Evolutionary conservation across 1,140 invertebrate genomes (phyloP).

Genomic region (Papilio helenus): DNA sequence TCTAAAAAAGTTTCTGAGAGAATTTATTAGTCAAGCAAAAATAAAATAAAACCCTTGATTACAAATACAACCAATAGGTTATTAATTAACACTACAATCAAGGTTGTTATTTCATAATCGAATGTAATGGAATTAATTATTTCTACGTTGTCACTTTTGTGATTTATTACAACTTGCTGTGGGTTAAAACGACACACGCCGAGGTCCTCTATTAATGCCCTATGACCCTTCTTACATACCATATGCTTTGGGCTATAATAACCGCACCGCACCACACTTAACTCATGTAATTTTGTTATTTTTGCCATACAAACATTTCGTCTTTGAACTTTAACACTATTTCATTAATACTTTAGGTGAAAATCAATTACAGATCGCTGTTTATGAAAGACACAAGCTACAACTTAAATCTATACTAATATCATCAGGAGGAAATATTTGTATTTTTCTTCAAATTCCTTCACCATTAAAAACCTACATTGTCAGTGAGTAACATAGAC

Average conservation of each 20-base stretch:
- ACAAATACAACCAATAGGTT: background rate
- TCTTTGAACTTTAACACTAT: conserved; percentile 67
- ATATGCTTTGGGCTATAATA: conserved; percentile 53
- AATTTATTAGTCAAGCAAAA: background rate
- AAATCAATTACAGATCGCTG: no score
- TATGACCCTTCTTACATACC: conserved; percentile 37
- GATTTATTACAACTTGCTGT: background rate
- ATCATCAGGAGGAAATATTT: no score
- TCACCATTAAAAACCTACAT: no score
- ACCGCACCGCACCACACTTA: conserved; percentile 47
- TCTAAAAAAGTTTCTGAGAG: background rate
- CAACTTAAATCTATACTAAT: no score
- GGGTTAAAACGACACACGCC: conserved; percentile 5
- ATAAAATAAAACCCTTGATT: background rate
- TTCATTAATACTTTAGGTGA: conserved; percentile 41
- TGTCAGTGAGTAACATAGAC: no score
- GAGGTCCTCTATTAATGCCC: background rate
- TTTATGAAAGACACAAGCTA: no score
- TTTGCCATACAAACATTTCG: conserved; percentile 46
- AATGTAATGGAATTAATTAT: background rate
- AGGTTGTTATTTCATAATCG: background rate
- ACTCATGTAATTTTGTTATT: conserved; percentile 57
- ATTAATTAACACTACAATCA: background rate
- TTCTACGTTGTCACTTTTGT: background rate
- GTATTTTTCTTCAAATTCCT: no score